Base-by-base conservation (phyloP, 2,113 vertebrate genomes). In the Forbesichthys papilliferus region DNA sequence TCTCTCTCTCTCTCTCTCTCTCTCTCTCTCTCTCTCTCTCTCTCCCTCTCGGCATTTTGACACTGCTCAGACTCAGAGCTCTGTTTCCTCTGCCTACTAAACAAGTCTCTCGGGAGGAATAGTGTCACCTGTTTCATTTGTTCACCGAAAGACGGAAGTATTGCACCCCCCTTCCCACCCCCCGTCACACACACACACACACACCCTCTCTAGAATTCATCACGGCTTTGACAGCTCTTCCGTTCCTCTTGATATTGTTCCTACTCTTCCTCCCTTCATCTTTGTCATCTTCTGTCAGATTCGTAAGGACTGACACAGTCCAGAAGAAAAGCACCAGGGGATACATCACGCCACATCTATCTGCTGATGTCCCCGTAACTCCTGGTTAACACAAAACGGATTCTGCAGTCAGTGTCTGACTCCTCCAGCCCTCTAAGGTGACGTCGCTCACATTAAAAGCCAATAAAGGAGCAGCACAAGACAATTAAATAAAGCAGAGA, bases 241-340 rank as follows among this genome's bases (percentile, higher is more conserved):
- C 81, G 79, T 75, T 84, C 52, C 49, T 82, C 78, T 74, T 81
- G 73, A 75, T 53, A 55, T 80, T 79, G 79, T 61, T 73, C 75
- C 34, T 51, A 46, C 53, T 68, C 61, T 11, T 33, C 56, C 12
- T 3, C 11, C 61, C 51, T 62, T 49, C 48, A 3, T 63, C 57
- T 56, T 8, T 51, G 54, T 66, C n/a, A 11, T 14, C 48, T 16
- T 9, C n/a, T 48, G 11, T 46, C 10, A 11, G 11, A 57, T 78
- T 71, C 69, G 66, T 1, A 3, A 57, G 71, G 54, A 68, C 53
- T 79, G 80, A 89, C 77, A 76, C 20, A 80, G 75, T 90, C 86
- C 86, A 87, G 84, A 79, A 55, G 72, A 77, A 82, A 79, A 87
- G 84, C 84, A 89, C 86, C 83, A 69, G 80, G 77, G 83, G 80